These are phyloP conservation scores for Drosophila busckii DNA, from an alignment of 1,140 invertebrate species.

Conservation along the genomic window DNA sequence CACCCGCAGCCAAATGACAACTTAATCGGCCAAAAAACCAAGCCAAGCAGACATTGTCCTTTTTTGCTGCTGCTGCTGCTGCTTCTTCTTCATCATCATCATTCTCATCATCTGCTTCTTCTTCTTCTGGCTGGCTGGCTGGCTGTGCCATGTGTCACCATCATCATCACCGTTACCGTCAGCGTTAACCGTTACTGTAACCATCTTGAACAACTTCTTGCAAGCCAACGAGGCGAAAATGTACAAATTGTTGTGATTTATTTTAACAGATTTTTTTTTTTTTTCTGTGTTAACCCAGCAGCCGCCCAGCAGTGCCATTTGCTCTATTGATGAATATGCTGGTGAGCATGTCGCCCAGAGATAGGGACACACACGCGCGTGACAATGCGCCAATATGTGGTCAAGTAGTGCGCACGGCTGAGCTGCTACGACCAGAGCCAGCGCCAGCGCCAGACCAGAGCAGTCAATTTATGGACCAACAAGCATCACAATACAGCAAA, in stretches of 20 bases:
- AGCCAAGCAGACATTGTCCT: conserved; percentile 61
- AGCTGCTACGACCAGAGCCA: conserved; percentile 40
- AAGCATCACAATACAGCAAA: conserved; percentile 38
- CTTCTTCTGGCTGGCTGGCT: too few relatives aligned
- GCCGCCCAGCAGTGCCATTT: conserved; percentile 31
- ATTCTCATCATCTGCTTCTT: too few relatives aligned
- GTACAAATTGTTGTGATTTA: conserved; percentile 76
- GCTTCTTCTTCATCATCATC: too few relatives aligned
- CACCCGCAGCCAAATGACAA: conserved; percentile 65
- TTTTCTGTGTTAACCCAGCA: conserved; percentile 66
- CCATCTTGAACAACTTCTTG: conserved; percentile 1
- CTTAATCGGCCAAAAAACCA: conserved; percentile 68
- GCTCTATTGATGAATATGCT: conserved; percentile 72
- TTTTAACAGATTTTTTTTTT: conserved; percentile 73
- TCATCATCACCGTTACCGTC: conserved; percentile 40
- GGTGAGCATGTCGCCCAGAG: conserved; percentile 21
- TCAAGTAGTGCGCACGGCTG: conserved; percentile 69
- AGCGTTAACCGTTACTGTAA: conserved; percentile 19
- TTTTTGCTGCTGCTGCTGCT: too few relatives aligned
- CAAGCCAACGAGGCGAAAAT: conserved; percentile 67
- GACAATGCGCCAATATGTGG: conserved; percentile 73
- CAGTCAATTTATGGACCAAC: conserved; percentile 47
- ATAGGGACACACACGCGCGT: conserved; percentile 33
- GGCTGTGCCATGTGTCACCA: conserved; percentile 49
- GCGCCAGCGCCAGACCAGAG: too few relatives aligned